These are phyloP conservation scores for Erebia ligea DNA, from an alignment of 2,888 invertebrate genomes.

Conservation along the genomic window DNA sequence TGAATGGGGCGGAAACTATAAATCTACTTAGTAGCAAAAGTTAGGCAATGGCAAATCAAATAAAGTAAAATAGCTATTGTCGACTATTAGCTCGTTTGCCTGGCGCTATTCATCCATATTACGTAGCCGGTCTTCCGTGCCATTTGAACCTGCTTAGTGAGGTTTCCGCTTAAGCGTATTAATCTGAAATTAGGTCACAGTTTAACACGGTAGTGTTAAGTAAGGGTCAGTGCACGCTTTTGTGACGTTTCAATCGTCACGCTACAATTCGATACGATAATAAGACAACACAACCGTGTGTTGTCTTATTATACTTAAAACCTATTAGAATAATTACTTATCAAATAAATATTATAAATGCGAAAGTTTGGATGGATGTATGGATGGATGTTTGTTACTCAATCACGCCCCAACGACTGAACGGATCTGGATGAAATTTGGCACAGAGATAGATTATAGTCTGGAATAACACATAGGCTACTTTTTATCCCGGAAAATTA, in stretches of 20 bases:
- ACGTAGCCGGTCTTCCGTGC: slow-evolving; percentile 64
- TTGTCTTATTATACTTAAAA: neutral
- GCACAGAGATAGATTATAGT: no score
- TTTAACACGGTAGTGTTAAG: slow-evolving; percentile 72
- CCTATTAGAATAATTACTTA: no score
- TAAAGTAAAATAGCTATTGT: slow-evolving; percentile 69
- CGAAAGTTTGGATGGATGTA: no score
- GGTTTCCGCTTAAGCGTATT: slow-evolving; percentile 82
- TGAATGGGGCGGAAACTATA: slow-evolving; percentile 82
- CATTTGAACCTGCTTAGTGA: slow-evolving; percentile 80
- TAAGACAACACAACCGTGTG: no score
- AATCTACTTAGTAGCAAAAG: slow-evolving; percentile 78
- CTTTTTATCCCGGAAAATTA: no score
- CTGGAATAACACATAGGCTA: no score
- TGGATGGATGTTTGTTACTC: no score
- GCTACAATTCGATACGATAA: no score
- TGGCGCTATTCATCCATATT: slow-evolving; percentile 50
- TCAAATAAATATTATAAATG: no score
- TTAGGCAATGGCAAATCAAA: slow-evolving; percentile 72
- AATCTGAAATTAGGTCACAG: slow-evolving; percentile 82
- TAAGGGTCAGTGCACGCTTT: slow-evolving; percentile 70
- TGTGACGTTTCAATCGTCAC: slow-evolving; percentile 36
- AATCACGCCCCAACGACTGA: no score
- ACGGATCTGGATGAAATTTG: no score
- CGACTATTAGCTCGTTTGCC: slow-evolving; percentile 63